Evolutionary conservation across 2,888 invertebrate genomes (phyloP).

Genomic region (Oscheius sp.): DNA sequence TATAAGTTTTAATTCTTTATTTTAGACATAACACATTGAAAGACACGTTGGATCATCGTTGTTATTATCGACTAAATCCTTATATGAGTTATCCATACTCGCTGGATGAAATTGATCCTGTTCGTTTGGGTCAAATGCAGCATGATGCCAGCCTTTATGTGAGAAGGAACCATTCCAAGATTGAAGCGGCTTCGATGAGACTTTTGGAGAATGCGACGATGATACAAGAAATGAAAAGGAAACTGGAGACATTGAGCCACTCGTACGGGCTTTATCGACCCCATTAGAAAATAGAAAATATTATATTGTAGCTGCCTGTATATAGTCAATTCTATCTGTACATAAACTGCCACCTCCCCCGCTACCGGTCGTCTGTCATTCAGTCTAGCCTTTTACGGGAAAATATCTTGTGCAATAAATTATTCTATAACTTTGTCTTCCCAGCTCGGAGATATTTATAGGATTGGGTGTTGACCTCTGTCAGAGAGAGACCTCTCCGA

Average conservation of each 20-base stretch:
- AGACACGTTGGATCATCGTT: conserved; percentile 79
- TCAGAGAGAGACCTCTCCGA: conserved; percentile 15
- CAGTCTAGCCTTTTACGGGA: too few species aligned
- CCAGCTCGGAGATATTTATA: neutral
- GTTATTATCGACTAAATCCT: conserved; percentile 53
- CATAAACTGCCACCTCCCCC: neutral
- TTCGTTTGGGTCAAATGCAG: conserved; percentile 79
- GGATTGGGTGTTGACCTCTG: conserved; percentile 25
- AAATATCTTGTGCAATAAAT: neutral
- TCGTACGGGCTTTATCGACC: neutral
- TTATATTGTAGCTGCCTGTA: neutral
- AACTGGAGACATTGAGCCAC: conserved; percentile 4
- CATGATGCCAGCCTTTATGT: conserved; percentile 85
- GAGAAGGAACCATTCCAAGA: conserved; percentile 84
- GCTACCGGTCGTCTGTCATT: neutral
- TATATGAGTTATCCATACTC: conserved; percentile 79
- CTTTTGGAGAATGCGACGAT: conserved; percentile 42
- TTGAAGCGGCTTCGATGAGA: conserved; percentile 67
- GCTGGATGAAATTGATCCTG: conserved; percentile 84
- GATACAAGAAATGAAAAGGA: neutral
- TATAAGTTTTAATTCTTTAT: too few species aligned
- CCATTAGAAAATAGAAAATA: too few species aligned
- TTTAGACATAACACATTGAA: conserved; percentile 83
- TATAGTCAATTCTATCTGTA: conserved; percentile 3
- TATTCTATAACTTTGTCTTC: neutral